These are phyloP conservation scores for Paratilapia polleni DNA, from an alignment of 2,113 vertebrate species.

Conservation along the genomic window DNA sequence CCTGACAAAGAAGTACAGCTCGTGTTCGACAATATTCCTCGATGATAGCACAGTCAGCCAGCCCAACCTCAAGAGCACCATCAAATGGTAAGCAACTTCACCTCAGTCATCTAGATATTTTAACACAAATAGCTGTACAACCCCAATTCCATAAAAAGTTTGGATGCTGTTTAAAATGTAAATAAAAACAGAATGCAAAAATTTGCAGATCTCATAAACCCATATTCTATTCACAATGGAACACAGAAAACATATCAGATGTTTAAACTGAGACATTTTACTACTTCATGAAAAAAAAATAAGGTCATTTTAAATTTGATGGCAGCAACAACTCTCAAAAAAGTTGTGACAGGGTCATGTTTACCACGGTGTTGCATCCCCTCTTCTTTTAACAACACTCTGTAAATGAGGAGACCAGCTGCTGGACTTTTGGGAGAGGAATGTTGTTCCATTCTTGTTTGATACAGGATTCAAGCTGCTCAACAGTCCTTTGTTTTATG, in stretches of 20 bases:
- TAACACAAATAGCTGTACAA: not conserved
- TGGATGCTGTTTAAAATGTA: not conserved
- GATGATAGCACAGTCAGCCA: constrained; percentile 79
- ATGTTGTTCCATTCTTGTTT: not conserved
- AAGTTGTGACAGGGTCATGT: not conserved
- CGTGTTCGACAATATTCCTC: constrained; percentile 76
- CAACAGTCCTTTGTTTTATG: too few species aligned
- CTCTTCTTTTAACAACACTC: not conserved
- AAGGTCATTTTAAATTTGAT: not conserved
- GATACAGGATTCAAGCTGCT: not conserved
- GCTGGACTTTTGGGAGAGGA: not conserved
- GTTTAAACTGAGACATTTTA: too few species aligned
- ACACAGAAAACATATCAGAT: not conserved
- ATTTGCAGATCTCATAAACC: not conserved
- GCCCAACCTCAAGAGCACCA: constrained; percentile 79
- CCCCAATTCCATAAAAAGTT: not conserved
- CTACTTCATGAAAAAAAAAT: too few species aligned
- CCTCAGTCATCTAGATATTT: not conserved
- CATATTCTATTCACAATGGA: not conserved
- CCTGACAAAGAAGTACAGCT: constrained; percentile 83
- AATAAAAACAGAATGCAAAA: not conserved
- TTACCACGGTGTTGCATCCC: not conserved
- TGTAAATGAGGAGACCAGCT: not conserved
- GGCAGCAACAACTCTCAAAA: not conserved
- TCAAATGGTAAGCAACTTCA: constrained; percentile 67